Evolutionary conservation across 2,113 vertebrate genomes (phyloP).

Genomic region (Garra rufa): DNA sequence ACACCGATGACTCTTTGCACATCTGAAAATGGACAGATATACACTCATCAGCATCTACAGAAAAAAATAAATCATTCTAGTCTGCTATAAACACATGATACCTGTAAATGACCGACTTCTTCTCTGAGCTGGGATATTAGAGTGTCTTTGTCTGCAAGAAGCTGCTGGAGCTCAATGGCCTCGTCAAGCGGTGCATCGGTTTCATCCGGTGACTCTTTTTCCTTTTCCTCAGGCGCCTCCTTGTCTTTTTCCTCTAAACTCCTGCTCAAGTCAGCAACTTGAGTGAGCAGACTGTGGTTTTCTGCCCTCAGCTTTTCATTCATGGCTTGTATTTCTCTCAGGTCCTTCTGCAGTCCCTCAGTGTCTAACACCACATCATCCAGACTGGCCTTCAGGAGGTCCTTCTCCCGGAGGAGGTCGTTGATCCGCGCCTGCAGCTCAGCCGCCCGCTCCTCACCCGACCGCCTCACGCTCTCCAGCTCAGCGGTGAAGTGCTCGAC

Average conservation of each 20-base stretch:
- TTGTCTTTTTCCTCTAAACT: conserved; percentile 72
- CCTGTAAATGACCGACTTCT: conserved; percentile 84
- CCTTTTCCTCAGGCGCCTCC: conserved; percentile 57
- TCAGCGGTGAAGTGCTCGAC: conserved; percentile 64
- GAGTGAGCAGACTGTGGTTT: conserved; percentile 79
- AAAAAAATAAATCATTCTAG: not conserved
- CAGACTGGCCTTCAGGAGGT: conserved; percentile 76
- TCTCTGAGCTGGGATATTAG: conserved; percentile 78
- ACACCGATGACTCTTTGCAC: not conserved
- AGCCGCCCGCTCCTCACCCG: conserved; percentile 70
- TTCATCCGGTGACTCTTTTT: conserved; percentile 60
- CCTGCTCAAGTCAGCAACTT: conserved; percentile 69
- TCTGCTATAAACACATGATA: conserved; percentile 65
- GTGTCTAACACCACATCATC: conserved; percentile 79
- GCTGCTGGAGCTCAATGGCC: conserved; percentile 67
- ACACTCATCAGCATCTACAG: too few relatives aligned
- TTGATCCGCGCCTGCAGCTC: not conserved
- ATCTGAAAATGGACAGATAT: not conserved
- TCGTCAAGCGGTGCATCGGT: conserved; percentile 57
- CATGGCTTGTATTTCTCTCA: conserved; percentile 80
- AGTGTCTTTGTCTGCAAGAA: conserved; percentile 83
- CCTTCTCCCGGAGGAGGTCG: conserved; percentile 80
- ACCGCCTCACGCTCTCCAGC: conserved; percentile 68
- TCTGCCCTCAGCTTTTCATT: conserved; percentile 81
- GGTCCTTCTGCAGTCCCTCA: conserved; percentile 79